Evolutionary conservation across 2,113 vertebrate genomes (phyloP).

Genomic region (Tauraco erythrolophus): DNA sequence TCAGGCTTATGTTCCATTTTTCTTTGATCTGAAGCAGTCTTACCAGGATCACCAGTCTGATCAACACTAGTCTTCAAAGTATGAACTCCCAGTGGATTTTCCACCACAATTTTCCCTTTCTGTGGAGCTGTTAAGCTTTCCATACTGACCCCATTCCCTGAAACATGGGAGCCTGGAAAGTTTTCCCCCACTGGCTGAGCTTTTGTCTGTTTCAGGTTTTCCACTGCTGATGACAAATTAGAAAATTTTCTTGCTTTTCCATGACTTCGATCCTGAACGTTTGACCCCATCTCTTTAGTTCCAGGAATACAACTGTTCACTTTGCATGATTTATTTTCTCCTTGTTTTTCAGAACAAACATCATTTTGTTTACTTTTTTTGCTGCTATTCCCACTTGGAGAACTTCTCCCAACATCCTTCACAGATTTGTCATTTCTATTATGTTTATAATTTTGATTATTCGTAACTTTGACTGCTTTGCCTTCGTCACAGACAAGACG

Average conservation of each 20-base stretch:
- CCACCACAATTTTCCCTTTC: conserved; percentile 52
- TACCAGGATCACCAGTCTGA: conserved; percentile 68
- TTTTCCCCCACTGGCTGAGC: conserved; percentile 61
- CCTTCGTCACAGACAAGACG: conserved; percentile 80
- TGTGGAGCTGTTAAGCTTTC: conserved; percentile 39
- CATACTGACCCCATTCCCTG: conserved; percentile 50
- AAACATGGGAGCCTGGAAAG: conserved; percentile 49
- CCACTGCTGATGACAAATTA: conserved; percentile 12
- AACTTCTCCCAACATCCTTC: conserved; percentile 78
- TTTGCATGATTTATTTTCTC: conserved; percentile 79
- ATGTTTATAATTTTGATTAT: conserved; percentile 83
- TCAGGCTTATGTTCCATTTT: conserved; percentile 63
- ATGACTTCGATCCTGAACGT: conserved; percentile 81
- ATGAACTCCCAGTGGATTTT: conserved; percentile 52
- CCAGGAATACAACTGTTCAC: conserved; percentile 71
- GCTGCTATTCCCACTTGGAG: conserved; percentile 76
- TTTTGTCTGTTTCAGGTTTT: conserved; percentile 70
- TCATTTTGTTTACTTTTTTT: conserved; percentile 80
- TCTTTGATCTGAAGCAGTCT: conserved; percentile 71
- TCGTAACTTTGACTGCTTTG: conserved; percentile 81
- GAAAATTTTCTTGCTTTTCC: conserved; percentile 80
- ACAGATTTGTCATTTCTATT: conserved; percentile 79
- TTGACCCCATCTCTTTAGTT: conserved; percentile 73
- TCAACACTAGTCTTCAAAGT: conserved; percentile 45
- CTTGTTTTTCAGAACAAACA: conserved; percentile 79